These are phyloP conservation scores for Zaprionus ghesquierei DNA, from an alignment of 1,140 invertebrate genomes.

Conservation along the genomic window DNA sequence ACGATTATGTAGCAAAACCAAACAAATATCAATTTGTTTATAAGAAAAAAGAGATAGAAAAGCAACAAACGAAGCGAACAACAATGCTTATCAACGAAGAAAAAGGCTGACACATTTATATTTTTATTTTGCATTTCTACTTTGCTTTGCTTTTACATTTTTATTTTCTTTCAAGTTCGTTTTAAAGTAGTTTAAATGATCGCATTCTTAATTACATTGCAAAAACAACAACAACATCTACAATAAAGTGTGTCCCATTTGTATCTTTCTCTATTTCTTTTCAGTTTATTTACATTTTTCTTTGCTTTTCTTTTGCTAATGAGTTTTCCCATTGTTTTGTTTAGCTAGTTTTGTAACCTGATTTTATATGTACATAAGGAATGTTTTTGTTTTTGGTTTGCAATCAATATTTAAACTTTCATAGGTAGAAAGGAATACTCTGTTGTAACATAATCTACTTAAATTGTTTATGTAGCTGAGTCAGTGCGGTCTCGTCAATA, in stretches of 20 bases:
- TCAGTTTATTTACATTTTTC: neutral
- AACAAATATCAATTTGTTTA: constrained; percentile 32
- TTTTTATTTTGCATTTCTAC: neutral
- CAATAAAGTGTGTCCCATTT: constrained; percentile 23
- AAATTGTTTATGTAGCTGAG: neutral
- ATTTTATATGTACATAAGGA: constrained; percentile 4
- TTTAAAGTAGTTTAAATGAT: constrained; percentile 4
- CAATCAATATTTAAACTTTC: neutral
- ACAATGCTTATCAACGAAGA: constrained; percentile 26
- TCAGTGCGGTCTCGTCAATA: constrained; percentile 1
- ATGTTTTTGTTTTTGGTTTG: neutral
- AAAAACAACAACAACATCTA: constrained; percentile 13
- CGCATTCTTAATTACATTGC: constrained; percentile 33
- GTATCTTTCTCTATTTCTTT: neutral
- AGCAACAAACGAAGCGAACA: constrained; percentile 5
- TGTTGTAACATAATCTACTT: neutral
- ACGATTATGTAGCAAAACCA: constrained; percentile 22
- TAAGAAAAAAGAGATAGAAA: constrained; percentile 7
- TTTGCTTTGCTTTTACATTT: constrained; percentile 6
- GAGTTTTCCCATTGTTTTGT: constrained; percentile 3
- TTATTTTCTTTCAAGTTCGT: constrained; percentile 18
- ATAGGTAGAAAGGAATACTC: neutral
- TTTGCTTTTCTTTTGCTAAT: constrained; percentile 16
- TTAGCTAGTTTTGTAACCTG: neutral
- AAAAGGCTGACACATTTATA: constrained; percentile 13